These are phyloP conservation scores for Grus americana DNA, from an alignment of 2,113 vertebrate species.

Conservation along the genomic window DNA sequence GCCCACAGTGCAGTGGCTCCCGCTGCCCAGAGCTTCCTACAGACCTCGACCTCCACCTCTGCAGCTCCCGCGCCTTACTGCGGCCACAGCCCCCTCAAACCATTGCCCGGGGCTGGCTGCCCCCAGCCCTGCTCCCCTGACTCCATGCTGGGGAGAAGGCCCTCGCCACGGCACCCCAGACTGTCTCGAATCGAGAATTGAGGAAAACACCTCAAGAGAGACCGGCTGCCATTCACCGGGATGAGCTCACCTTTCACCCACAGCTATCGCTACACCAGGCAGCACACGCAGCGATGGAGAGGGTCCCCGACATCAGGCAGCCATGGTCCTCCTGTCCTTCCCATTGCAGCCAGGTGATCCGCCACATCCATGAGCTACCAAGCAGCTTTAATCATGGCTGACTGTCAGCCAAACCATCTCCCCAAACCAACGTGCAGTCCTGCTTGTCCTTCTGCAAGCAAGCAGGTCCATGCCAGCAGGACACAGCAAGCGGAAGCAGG, in stretches of 20 bases:
- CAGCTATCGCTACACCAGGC: background rate
- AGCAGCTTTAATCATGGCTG: background rate
- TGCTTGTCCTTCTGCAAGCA: background rate
- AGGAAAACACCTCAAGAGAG: background rate
- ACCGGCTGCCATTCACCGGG: background rate
- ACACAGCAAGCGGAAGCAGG: accelerated
- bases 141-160: background rate
- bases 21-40: accelerated
- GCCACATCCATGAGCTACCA: background rate
- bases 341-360: accelerated
- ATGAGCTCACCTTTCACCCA: background rate
- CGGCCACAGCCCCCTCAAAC: background rate
- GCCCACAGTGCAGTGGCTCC: background rate
- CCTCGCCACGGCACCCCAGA: background rate
- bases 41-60: background rate
- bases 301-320: accelerated
- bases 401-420: background rate
- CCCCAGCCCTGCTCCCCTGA: background rate
- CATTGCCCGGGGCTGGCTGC: background rate
- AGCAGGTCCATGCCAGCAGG: background rate
- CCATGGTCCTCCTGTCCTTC: background rate
- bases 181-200: accelerated
- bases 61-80: background rate
- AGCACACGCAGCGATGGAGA: accelerated
- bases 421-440: accelerated